Conservation (phyloP, 2,888 invertebrate species). For the Apotomis capreana region DNA sequence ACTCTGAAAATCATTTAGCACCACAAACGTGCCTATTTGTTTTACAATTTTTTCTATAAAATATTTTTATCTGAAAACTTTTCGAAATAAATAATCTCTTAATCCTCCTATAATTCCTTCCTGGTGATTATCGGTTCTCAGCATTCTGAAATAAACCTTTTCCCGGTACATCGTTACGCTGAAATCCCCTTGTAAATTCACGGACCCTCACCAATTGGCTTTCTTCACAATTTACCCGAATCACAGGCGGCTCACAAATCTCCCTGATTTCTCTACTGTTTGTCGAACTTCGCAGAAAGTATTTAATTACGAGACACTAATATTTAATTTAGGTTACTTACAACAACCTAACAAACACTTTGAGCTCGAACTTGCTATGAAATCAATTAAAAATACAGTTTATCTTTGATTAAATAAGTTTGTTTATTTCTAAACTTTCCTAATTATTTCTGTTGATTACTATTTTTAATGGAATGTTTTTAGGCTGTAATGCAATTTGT, state of each 20-base stretch:
- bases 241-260: background rate
- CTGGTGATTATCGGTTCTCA: background rate
- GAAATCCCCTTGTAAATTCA: constrained; percentile 9
- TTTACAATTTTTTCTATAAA: no score
- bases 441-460: constrained; percentile 25
- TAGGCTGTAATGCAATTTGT: background rate
- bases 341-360: background rate
- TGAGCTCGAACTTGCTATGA: background rate
- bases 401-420: constrained; percentile 14
- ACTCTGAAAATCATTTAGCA: no score
- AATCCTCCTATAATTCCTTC: background rate
- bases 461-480: constrained; percentile 17
- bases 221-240: background rate
- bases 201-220: background rate
- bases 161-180: background rate
- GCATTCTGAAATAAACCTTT: background rate
- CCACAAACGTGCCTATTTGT: no score
- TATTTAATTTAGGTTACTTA: background rate
- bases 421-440: constrained; percentile 14
- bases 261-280: background rate
- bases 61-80: background rate
- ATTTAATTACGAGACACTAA: background rate
- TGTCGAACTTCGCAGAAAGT: background rate
- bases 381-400: constrained; percentile 10
- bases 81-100: background rate